Conservation (phyloP, 2,888 invertebrate species). For the Conistra vaccinii region DNA sequence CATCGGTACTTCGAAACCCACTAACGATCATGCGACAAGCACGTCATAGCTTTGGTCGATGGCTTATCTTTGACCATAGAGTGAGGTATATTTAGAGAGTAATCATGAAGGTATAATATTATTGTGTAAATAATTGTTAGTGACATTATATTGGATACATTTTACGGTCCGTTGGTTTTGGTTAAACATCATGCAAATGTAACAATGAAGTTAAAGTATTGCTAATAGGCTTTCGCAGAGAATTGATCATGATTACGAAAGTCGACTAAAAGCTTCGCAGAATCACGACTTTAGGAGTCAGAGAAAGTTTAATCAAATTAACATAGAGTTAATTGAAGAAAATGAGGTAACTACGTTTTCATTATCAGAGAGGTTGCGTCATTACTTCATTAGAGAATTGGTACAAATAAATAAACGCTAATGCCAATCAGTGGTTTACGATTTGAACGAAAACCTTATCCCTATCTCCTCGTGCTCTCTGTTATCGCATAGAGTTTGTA, state of each 20-base stretch:
- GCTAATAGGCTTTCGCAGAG: background rate
- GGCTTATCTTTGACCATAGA: slow-evolving; percentile 66
- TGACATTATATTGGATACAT: background rate
- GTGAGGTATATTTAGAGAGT: slow-evolving; percentile 28
- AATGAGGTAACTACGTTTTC: background rate
- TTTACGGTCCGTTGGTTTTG: background rate
- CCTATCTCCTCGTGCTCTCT: slow-evolving; percentile 24
- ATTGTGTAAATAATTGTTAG: background rate
- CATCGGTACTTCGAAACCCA: slow-evolving; percentile 55
- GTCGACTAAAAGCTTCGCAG: background rate
- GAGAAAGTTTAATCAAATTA: slow-evolving; percentile 18
- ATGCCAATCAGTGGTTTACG: slow-evolving; percentile 6
- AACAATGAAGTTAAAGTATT: background rate
- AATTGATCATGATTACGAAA: background rate
- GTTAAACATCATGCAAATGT: background rate
- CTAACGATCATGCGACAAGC: slow-evolving; percentile 59
- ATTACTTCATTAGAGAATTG: background rate
- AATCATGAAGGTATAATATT: background rate
- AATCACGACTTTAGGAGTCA: slow-evolving; percentile 6
- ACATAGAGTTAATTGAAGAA: slow-evolving; percentile 10
- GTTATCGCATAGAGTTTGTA: slow-evolving; percentile 51
- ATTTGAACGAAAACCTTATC: slow-evolving; percentile 31
- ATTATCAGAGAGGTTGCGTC: background rate
- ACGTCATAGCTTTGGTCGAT: slow-evolving; percentile 60
- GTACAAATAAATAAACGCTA: background rate